These are phyloP conservation scores for Hybognathus amarus DNA, from an alignment of 2,797 vertebrate genomes.

Conservation along the genomic window DNA sequence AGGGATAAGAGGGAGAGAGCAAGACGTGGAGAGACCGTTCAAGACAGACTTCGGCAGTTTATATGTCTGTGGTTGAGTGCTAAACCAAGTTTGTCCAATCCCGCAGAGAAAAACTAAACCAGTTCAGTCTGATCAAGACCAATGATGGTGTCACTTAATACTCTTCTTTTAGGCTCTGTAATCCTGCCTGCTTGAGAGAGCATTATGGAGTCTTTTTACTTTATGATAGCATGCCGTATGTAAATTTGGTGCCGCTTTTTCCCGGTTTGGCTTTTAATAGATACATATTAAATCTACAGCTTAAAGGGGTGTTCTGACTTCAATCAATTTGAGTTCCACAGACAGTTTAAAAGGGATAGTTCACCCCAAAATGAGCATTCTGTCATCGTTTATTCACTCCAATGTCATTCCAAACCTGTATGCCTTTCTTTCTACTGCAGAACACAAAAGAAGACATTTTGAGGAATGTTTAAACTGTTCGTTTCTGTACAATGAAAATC, in stretches of 20 bases:
- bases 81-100: slow-evolving; percentile 36
- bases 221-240: neutral
- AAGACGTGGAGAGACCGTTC: neutral
- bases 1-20: slow-evolving; percentile 10
- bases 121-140: slow-evolving; percentile 9
- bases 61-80: slow-evolving; percentile 18
- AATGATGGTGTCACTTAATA: slow-evolving; percentile 4
- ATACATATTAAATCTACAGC: neutral
- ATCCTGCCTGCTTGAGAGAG: neutral
- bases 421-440: neutral
- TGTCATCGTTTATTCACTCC: neutral
- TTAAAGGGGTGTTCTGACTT: neutral
- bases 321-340: neutral
- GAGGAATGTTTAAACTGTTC: neutral
- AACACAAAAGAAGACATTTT: neutral
- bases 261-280: neutral
- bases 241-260: neutral
- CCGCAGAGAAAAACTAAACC: slow-evolving; percentile 18
- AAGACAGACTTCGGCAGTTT: slow-evolving; percentile 20
- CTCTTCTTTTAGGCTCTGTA: neutral
- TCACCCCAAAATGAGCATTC: neutral
- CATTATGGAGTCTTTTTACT: neutral
- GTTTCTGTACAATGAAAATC: neutral
- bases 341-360: neutral
- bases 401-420: neutral